Evolutionary conservation across 2,113 vertebrate species (phyloP).

Genomic region (Crotophaga sulcirostris): DNA sequence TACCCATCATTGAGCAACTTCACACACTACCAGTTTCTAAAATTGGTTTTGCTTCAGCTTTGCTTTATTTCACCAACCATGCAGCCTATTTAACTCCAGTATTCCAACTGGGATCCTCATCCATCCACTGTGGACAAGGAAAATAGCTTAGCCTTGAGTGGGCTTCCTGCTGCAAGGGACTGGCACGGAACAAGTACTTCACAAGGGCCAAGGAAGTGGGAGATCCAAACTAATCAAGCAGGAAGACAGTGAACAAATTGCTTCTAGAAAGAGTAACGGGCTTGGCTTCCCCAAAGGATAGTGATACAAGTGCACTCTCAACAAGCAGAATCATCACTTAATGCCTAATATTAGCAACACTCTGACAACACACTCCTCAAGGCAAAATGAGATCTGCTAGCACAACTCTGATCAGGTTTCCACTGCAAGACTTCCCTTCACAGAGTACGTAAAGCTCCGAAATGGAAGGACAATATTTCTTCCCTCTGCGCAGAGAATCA

Average conservation of each 20-base stretch:
- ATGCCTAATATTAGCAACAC: not conserved
- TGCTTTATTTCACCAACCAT: not conserved
- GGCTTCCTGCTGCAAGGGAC: not conserved
- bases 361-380: not conserved
- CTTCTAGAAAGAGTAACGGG: not conserved
- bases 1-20: not conserved
- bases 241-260: not conserved
- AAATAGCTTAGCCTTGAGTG: not conserved
- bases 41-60: not conserved
- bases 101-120: not conserved
- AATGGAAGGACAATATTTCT: not conserved
- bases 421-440: not conserved
- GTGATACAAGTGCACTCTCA: not conserved
- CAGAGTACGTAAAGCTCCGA: fast-evolving
- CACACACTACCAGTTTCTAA: not conserved
- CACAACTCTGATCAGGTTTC: not conserved
- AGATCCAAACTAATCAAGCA: not conserved
- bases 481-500: not conserved
- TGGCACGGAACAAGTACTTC: not conserved
- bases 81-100: not conserved
- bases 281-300: not conserved
- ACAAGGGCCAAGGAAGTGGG: not conserved
- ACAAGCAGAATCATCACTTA: not conserved
- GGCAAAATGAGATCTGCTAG: not conserved
- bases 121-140: not conserved